Evolutionary conservation across 1,140 invertebrate genomes (phyloP).

Genomic region (Kradibia gibbosae): DNA sequence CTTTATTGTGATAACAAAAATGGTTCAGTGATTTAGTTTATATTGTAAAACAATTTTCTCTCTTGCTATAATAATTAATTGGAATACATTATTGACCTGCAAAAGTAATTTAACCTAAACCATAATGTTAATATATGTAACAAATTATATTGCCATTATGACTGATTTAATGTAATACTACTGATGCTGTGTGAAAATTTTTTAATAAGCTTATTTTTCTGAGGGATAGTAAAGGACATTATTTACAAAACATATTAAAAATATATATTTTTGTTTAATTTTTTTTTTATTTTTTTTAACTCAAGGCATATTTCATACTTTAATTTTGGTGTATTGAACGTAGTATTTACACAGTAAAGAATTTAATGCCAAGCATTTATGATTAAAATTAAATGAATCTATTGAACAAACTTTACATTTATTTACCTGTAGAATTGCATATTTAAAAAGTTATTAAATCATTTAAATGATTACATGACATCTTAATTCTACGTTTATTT

Average conservation of each 20-base stretch:
- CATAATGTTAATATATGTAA: slow-evolving; percentile 1
- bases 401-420: slow-evolving; percentile 42
- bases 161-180: slow-evolving; percentile 13
- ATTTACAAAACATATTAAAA: slow-evolving; percentile 42
- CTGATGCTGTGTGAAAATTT: slow-evolving; percentile 6
- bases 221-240: slow-evolving; percentile 20
- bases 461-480: slow-evolving; percentile 48
- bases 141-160: slow-evolving; percentile 11
- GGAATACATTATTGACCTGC: slow-evolving; percentile 37
- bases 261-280: slow-evolving; percentile 28
- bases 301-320: slow-evolving; percentile 43
- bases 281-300: slow-evolving; percentile 25
- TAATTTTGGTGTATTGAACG: slow-evolving; percentile 46
- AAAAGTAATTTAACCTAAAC: not conserved
- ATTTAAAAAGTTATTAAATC: slow-evolving; percentile 45
- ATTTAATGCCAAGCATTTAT: slow-evolving; percentile 40
- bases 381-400: slow-evolving; percentile 42
- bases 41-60: slow-evolving; percentile 43
- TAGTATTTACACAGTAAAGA: slow-evolving; percentile 41
- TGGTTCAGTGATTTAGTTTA: slow-evolving; percentile 26
- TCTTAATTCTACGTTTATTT: slow-evolving; percentile 44
- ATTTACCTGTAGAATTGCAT: slow-evolving; percentile 43
- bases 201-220: slow-evolving; percentile 13
- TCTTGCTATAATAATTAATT: slow-evolving; percentile 28
- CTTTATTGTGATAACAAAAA: slow-evolving; percentile 27